Evolutionary conservation across 1,140 invertebrate species (phyloP).

Genomic region (Stratiolaelaps scimitus): DNA sequence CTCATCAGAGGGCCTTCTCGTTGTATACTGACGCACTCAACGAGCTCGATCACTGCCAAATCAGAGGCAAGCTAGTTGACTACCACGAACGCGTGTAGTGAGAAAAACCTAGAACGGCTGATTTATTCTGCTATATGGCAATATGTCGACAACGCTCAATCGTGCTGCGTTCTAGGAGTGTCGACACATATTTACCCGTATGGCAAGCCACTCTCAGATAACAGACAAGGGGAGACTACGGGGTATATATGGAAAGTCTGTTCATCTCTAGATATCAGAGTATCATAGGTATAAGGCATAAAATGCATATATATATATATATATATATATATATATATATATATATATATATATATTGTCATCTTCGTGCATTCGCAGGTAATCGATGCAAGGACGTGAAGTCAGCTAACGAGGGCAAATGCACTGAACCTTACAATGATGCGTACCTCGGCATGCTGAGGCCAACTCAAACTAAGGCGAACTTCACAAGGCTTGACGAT

Average conservation of each 20-base stretch:
- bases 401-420: neutral
- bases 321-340: neutral
- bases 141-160: neutral
- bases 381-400: neutral
- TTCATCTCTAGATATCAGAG: no score
- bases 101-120: neutral
- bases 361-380: neutral
- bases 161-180: neutral
- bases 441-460: neutral
- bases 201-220: neutral
- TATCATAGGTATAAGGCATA: neutral
- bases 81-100: neutral
- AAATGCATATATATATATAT: neutral
- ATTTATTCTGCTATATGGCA: neutral
- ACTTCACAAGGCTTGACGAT: neutral
- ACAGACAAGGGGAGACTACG: neutral
- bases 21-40: neutral
- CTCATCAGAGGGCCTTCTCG: neutral
- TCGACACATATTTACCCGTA: neutral
- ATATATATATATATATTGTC: neutral
- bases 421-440: neutral
- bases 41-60: neutral
- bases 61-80: neutral
- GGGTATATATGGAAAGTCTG: no score
- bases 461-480: neutral